Base-by-base conservation (phyloP, 2,888 invertebrate genomes). In the Ophonus ardosiacus region DNA sequence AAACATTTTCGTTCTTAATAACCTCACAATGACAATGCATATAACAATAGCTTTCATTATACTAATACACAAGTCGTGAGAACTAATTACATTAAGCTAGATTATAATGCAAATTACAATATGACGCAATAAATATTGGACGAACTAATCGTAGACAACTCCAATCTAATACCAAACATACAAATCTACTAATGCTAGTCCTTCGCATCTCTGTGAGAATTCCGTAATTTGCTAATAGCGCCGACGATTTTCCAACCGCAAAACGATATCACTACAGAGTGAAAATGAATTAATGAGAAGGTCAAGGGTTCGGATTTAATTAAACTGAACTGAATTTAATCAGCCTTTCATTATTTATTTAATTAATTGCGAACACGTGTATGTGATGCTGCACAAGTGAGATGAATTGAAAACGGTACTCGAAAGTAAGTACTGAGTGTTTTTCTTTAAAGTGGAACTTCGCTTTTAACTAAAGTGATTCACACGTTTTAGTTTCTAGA, bases 271-370 rank as follows among this genome's bases (percentile, higher is more conserved):
- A 31, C 31, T 31, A 31, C 5, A 21, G 43, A 51, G 43, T 31
- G 43, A 51, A 51, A 51, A 51, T 51, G 18, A 63, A 21, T 63
- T 63, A 63, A 63, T 63, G 13, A 63, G 63, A 63, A 21, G 63
- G 63, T 63, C 63, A 63, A 63, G 63, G 63, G 63, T 63, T 24
- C 63, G 5, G 21, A 21, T 63, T 63, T 63, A 63, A 63, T 63
- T 63, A 63, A 63, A 51, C 43, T 51, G 43, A 10, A 51, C 43
- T 68, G 31, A 59, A 59, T 59, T 59, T 59, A 59, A 59, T 59
- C 59, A 68, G 13, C 13, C 24, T 68, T 38, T 68, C 68, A 59
- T 59, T 68, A 68, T 68, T 68, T 38, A 68, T 31, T 68, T 68
- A 68, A 68, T 68, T 68, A 68, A 21, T 31, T 31, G 7, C 31